phyloP scores from a whole-genome alignment of 2,888 invertebrate genomes.

The Criorhina ranunculi region DNA sequence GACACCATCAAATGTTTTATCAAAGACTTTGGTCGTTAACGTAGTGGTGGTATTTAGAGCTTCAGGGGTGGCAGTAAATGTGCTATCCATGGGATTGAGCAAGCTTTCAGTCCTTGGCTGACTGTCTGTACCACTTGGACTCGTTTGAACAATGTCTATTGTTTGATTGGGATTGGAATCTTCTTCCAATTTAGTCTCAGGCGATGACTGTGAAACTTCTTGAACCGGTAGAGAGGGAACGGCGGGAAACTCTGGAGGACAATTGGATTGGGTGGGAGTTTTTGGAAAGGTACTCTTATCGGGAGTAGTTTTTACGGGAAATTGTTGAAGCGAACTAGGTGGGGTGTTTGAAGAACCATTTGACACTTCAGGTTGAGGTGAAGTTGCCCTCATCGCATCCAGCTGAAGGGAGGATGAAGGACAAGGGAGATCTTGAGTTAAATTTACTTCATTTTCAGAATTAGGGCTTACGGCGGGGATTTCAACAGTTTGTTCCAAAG shows the following conservation, averaged over 20 bases:
- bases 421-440: slow-evolving; percentile 17
- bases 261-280: slow-evolving; percentile 21
- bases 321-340: slow-evolving; percentile 10
- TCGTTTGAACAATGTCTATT: slow-evolving; percentile 28
- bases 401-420: background rate
- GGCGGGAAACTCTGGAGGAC: slow-evolving; percentile 17
- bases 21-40: background rate
- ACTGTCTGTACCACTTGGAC: slow-evolving; percentile 12
- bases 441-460: slow-evolving; percentile 11
- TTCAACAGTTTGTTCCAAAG: slow-evolving; percentile 32
- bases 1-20: slow-evolving; percentile 58
- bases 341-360: background rate
- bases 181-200: background rate
- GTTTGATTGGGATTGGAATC: slow-evolving; percentile 15
- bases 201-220: background rate
- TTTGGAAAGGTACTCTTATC: slow-evolving; percentile 45
- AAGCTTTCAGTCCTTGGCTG: background rate
- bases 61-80: slow-evolving; percentile 51
- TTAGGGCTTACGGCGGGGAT: background rate
- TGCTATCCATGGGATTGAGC: slow-evolving; percentile 43
- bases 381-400: background rate
- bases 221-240: background rate
- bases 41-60: slow-evolving; percentile 38
- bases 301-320: slow-evolving; percentile 33
- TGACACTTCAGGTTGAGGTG: slow-evolving; percentile 8